phyloP scores from a whole-genome alignment of 2,888 invertebrate species.

The Dorcus hopei region DNA sequence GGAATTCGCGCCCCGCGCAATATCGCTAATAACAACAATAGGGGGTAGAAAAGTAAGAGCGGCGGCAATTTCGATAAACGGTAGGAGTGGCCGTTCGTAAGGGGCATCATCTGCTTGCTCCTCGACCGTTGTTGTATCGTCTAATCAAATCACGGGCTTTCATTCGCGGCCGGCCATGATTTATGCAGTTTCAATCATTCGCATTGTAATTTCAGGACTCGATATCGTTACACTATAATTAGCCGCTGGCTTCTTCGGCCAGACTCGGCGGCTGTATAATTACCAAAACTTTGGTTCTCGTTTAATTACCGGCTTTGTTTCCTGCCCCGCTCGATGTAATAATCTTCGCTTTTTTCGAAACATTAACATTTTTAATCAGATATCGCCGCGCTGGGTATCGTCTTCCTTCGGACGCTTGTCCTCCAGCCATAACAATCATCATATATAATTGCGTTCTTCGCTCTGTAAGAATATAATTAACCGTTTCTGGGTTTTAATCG shows the following conservation, averaged over 20 bases:
- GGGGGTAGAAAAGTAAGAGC: conserved; percentile 2
- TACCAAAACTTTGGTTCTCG: conserved; percentile 17
- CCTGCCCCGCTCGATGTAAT: conserved; percentile 17
- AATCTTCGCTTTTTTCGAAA: conserved; percentile 6
- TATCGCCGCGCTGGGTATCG: neutral
- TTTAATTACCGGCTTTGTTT: conserved; percentile 21
- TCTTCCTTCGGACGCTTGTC: neutral
- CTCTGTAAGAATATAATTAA: too few relatives aligned
- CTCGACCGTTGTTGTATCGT: conserved; percentile 10
- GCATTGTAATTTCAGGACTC: conserved; percentile 26
- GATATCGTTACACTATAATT: conserved; percentile 20
- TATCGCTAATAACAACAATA: conserved; percentile 1
- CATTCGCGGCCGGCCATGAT: conserved; percentile 19
- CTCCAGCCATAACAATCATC: neutral
- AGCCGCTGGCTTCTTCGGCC: conserved; percentile 11
- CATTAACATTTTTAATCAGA: neutral
- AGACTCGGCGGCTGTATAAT: conserved; percentile 16
- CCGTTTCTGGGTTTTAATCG: too few relatives aligned
- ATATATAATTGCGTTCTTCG: neutral
- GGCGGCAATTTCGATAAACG: conserved; percentile 31
- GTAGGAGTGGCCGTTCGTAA: conserved; percentile 28
- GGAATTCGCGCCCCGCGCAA: neutral
- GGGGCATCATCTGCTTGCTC: conserved; percentile 10
- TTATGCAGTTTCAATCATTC: conserved; percentile 30
- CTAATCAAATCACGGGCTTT: conserved; percentile 19